These are phyloP conservation scores for Harlomillsia oculata DNA, from an alignment of 1,140 invertebrate genomes.

Conservation along the genomic window DNA sequence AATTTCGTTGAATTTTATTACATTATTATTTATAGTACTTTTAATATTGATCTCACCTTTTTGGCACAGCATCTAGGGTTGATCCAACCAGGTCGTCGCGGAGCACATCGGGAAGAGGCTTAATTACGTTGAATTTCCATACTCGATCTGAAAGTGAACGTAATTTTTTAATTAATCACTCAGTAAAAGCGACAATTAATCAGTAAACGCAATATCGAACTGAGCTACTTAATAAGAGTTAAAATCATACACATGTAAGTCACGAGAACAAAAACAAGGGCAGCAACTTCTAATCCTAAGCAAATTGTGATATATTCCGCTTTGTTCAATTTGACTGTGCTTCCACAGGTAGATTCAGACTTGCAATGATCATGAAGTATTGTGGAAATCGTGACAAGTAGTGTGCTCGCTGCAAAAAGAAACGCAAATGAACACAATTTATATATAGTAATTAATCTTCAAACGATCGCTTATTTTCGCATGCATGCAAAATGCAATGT, in stretches of 20 bases:
- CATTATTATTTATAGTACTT: not conserved
- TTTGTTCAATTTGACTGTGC: constrained; percentile 13
- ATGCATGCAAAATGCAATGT: no score
- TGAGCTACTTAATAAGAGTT: not conserved
- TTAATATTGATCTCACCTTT: constrained; percentile 4
- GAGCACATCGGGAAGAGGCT: constrained; percentile 28
- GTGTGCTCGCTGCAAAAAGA: constrained; percentile 23
- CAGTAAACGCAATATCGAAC: not conserved
- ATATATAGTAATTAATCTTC: no score
- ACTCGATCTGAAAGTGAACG: constrained; percentile 19
- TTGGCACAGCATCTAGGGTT: constrained; percentile 18
- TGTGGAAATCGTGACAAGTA: constrained; percentile 26
- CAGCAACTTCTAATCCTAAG: constrained; percentile 18
- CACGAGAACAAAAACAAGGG: constrained; percentile 16
- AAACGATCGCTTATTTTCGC: no score
- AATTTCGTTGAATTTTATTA: no score
- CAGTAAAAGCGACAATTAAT: not conserved
- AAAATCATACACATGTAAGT: constrained; percentile 27
- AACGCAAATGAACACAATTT: not conserved
- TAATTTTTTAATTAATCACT: not conserved
- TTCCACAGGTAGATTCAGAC: constrained; percentile 16
- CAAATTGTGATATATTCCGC: constrained; percentile 26
- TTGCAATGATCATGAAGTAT: constrained; percentile 31
- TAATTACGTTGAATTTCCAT: constrained; percentile 21
- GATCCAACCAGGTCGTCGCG: constrained; percentile 31